phyloP scores from a whole-genome alignment of 2,797 vertebrate species.

The Semotilus atromaculatus region DNA sequence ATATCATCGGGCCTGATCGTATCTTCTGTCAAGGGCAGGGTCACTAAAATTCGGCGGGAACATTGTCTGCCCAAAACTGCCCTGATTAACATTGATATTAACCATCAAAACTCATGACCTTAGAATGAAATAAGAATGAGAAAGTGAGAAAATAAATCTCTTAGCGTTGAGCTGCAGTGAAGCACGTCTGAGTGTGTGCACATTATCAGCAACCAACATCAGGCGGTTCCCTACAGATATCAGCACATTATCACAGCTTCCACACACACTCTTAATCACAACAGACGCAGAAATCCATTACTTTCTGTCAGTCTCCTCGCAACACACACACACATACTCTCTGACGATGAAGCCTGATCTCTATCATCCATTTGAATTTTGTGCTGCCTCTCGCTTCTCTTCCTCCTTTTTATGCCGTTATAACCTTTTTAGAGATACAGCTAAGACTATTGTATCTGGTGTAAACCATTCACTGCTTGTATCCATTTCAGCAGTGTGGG shows the following conservation, averaged over 20 bases:
- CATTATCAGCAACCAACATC: conserved; percentile 80
- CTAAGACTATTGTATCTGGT: conserved; percentile 52
- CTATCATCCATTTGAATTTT: conserved; percentile 79
- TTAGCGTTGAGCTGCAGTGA: conserved; percentile 65
- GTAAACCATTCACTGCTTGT: conserved; percentile 54
- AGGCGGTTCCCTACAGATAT: conserved; percentile 84
- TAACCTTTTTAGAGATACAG: conserved; percentile 61
- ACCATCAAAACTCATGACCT: conserved; percentile 11
- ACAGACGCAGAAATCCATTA: conserved; percentile 85
- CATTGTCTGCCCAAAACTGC: not conserved
- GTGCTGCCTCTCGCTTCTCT: conserved; percentile 62
- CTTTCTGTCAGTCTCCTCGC: conserved; percentile 79
- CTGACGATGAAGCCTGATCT: conserved; percentile 79
- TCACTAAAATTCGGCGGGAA: not conserved
- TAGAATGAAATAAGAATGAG: conserved; percentile 5
- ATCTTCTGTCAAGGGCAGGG: not conserved
- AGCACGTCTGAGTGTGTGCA: conserved; percentile 68
- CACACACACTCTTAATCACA: conserved; percentile 82
- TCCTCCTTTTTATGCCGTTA: conserved; percentile 42
- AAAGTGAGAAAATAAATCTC: conserved; percentile 58
- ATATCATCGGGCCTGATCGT: not conserved
- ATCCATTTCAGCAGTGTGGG: conserved; percentile 60
- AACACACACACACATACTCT: conserved; percentile 46
- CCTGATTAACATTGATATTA: conserved; percentile 18
- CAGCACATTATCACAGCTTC: conserved; percentile 85